Percentiles rank a stretch among this genome's conserved stretches.
Evolutionary conservation across 2,797 vertebrate genomes (phyloP).

Genomic region (Neomorphus geoffroyi): DNA sequence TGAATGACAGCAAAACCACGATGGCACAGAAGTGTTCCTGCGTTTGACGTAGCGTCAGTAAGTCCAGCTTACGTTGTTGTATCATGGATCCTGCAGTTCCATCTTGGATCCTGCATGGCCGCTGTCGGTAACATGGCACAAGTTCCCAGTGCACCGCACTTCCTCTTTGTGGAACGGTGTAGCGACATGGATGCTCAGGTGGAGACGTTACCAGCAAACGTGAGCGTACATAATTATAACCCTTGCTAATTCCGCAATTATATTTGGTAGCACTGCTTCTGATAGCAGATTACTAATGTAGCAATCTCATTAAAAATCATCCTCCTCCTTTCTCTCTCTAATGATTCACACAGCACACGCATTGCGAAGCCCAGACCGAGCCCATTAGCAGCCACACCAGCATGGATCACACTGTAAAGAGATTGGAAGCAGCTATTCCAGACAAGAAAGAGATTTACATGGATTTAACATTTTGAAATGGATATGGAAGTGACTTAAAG

Average conservation of each 20-base stretch:
- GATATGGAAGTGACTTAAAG: not conserved
- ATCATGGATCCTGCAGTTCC: not conserved
- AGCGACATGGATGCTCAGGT: not conserved
- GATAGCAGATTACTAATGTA: conserved; percentile 33
- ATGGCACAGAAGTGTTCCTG: not conserved
- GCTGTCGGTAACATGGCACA: accelerated
- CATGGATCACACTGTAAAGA: conserved; percentile 9
- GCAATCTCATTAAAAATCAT: conserved; percentile 32
- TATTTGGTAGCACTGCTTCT: conserved; percentile 26
- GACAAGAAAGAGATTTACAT: conserved; percentile 5
- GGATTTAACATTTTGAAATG: conserved; percentile 40
- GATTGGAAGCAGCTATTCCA: conserved; percentile 3
- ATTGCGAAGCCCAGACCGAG: conserved; percentile 6
- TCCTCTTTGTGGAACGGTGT: not conserved
- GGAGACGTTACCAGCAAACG: not conserved
- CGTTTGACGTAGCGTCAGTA: not conserved
- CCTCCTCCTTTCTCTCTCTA: conserved; percentile 32
- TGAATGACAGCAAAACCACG: not conserved
- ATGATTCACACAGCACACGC: conserved; percentile 26
- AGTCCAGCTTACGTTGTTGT: not conserved
- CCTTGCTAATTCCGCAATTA: conserved; percentile 34
- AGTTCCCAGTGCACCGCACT: not conserved
- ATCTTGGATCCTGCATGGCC: not conserved
- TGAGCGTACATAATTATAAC: not conserved
- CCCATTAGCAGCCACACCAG: conserved; percentile 29